phyloP scores from a whole-genome alignment of 2,888 invertebrate species.

The Brenthis ino region DNA sequence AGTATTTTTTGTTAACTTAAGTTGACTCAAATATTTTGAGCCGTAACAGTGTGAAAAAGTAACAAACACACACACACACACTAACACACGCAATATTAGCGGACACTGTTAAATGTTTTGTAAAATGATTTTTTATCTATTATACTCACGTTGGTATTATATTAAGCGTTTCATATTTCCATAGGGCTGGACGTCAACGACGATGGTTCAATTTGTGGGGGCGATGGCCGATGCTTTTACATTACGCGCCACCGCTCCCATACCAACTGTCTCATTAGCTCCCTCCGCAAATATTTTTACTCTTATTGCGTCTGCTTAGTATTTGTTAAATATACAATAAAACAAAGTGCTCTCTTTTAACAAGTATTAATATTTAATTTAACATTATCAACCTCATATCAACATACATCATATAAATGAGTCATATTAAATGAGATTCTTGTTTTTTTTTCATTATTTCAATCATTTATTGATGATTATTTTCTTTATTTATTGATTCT shows the following conservation, averaged over 20 bases:
- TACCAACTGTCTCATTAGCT: conserved; percentile 64
- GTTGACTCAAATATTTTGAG: no score
- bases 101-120: no score
- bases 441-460: no score
- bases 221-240: conserved; percentile 60
- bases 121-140: no score
- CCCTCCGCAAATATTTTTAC: conserved; percentile 63
- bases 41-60: no score
- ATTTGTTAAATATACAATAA: conserved; percentile 51
- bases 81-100: no score
- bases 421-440: no score
- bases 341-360: conserved; percentile 7
- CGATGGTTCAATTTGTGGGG: conserved; percentile 57
- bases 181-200: conserved; percentile 54
- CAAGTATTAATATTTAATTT: no score
- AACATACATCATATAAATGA: no score
- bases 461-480: background rate
- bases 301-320: conserved; percentile 57
- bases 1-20: no score
- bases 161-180: conserved; percentile 58
- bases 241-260: conserved; percentile 52
- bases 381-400: no score
- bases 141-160: conserved; percentile 13
- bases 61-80: no score
- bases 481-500: background rate